Conservation (phyloP, 2,888 invertebrate species). For the Leucophenga maculata region DNA sequence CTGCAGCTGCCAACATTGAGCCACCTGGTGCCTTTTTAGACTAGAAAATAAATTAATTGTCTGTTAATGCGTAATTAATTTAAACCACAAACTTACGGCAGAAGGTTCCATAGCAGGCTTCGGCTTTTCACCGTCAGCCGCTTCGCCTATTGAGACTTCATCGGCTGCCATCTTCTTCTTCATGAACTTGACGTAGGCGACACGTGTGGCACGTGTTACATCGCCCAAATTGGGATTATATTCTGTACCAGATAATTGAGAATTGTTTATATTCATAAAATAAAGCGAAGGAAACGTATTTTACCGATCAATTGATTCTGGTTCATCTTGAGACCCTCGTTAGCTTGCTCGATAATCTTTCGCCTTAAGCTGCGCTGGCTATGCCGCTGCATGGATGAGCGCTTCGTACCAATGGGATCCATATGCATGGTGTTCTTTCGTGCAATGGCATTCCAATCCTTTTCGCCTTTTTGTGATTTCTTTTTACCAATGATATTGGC, state of each 20-base stretch:
- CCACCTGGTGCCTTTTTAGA: slow-evolving; percentile 24
- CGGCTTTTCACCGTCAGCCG: slow-evolving; percentile 31
- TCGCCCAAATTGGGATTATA: slow-evolving; percentile 85
- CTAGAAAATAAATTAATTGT: neutral
- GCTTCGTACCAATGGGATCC: slow-evolving; percentile 86
- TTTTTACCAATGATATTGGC: slow-evolving; percentile 84
- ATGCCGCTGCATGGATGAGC: slow-evolving; percentile 78
- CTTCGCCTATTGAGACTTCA: slow-evolving; percentile 68
- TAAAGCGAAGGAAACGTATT: slow-evolving; percentile 19
- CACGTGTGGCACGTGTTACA: slow-evolving; percentile 83
- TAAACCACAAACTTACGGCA: slow-evolving; percentile 36
- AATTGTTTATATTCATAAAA: neutral
- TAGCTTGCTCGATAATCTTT: slow-evolving; percentile 80
- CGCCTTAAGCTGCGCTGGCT: slow-evolving; percentile 82
- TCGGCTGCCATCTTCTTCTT: slow-evolving; percentile 78
- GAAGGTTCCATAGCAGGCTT: slow-evolving; percentile 38
- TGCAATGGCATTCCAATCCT: slow-evolving; percentile 89
- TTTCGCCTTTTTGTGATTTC: slow-evolving; percentile 70
- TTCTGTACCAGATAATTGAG: slow-evolving; percentile 71
- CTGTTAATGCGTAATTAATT: neutral
- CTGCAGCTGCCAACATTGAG: slow-evolving; percentile 50
- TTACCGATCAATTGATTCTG: slow-evolving; percentile 81
- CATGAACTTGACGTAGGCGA: slow-evolving; percentile 92
- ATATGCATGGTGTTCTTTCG: slow-evolving; percentile 79
- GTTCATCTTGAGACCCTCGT: slow-evolving; percentile 79